Percentiles rank a stretch among this genome's conserved stretches.
phyloP scores from a whole-genome alignment of 2,888 invertebrate genomes.

The Pyrgus malvae region DNA sequence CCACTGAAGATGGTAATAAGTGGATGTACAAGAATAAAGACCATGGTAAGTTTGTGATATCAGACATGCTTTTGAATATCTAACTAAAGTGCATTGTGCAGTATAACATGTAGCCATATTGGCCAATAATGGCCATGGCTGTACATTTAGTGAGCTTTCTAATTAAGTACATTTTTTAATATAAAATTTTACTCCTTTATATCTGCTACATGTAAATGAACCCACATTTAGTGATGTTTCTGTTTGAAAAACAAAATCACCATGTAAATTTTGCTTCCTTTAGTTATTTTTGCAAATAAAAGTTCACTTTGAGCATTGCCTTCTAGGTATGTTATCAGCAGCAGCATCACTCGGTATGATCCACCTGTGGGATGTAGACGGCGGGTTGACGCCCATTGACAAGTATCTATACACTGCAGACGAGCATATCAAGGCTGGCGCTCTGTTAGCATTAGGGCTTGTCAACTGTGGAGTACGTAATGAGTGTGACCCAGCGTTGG shows the following conservation, averaged over 20 bases:
- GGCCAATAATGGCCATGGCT: too few species aligned
- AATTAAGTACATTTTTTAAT: too few species aligned
- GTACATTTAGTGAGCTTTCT: too few species aligned
- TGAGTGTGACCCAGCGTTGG: conserved; percentile 98
- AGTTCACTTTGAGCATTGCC: conserved; percentile 21
- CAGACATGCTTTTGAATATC: too few species aligned
- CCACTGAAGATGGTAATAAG: conserved; percentile 90
- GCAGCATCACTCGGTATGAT: conserved; percentile 98
- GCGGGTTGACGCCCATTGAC: conserved; percentile 98
- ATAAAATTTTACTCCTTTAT: too few species aligned
- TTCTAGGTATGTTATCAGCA: conserved; percentile 94
- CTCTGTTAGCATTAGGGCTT: conserved; percentile 96
- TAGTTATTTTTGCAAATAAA: too few species aligned
- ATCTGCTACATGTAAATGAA: too few species aligned
- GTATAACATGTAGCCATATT: too few species aligned
- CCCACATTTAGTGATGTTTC: too few species aligned
- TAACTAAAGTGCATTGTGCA: too few species aligned
- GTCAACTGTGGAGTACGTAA: conserved; percentile 98
- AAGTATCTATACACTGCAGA: conserved; percentile 97
- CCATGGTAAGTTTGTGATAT: conserved; percentile 78
- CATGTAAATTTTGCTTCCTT: too few species aligned
- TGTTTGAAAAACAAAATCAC: too few species aligned
- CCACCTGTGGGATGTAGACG: conserved; percentile 99
- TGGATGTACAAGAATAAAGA: conserved; percentile 99
- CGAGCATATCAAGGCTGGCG: conserved; percentile 98